Evolutionary conservation across 2,888 invertebrate species (phyloP), one percentile per base, ranked within the genome.

Genomic region (Stenolophus ochropezus): DNA sequence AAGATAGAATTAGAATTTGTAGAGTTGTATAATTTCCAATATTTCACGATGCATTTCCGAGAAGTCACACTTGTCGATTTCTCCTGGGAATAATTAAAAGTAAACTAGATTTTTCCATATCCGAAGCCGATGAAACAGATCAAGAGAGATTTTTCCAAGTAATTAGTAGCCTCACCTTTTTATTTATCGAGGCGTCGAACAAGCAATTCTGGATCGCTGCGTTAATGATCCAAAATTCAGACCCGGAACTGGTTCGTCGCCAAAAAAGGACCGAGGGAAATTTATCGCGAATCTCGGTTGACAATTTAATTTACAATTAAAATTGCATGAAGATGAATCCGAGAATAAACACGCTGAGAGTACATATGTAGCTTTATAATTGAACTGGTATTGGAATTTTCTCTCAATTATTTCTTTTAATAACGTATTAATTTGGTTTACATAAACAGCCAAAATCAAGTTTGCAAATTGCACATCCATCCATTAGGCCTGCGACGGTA

Each of bases 261-360:
- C 79, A 51, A 69, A 69, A 69, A 49, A 21, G 69, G 65, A 75
- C 56, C 14, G 21, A 6, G 16, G 14, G 69, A 69, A 79, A 79
- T 79, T 79, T 69, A 79, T 79, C 49, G 69, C 69, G 23, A 18
- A 47, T 69, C 65, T 18, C 16, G 23, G 51, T 79, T 79, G 79
- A 79, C 79, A 79, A 79, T 79, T 79, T 79, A 79, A 79, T 79
- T 79, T 79, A 79, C 69, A 79, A 79, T 79, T 79, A 79, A 79
- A 79, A 69, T 69, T 42, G 33, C 56, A 20, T 4, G 16, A 18
- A 69, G 69, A 42, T 23, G 73, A 73, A 16, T 73, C 49, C 73
- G 49, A 47, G 6, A 47, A 73, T 47, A 49, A 69, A 69, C 69
- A 69, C 27, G 65, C 65, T 65, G 71, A 18, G 11, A n/a, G n/a